These are phyloP conservation scores for Folsomia candida DNA, from an alignment of 2,888 invertebrate species.

Conservation along the genomic window DNA sequence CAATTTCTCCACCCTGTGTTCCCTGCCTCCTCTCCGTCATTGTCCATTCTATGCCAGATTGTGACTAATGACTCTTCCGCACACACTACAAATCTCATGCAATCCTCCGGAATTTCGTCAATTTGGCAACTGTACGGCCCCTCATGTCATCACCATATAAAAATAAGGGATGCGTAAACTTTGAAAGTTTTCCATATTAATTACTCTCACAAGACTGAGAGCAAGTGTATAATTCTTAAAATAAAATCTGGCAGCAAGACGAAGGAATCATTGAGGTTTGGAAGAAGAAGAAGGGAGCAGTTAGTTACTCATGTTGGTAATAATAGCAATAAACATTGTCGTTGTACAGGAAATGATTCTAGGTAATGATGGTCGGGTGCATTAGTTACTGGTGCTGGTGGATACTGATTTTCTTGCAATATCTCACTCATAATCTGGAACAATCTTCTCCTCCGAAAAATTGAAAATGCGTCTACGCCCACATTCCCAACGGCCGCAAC, in stretches of 20 bases:
- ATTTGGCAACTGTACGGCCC: background rate
- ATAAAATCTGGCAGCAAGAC: too few species aligned
- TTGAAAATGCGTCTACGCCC: background rate
- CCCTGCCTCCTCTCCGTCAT: background rate
- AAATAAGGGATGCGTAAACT: too few species aligned
- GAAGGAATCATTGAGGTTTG: too few species aligned
- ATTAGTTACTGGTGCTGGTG: background rate
- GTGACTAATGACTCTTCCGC: slow-evolving; percentile 2
- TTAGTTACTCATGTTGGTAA: background rate
- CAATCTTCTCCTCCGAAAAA: background rate
- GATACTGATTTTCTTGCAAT: too few species aligned
- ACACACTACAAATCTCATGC: background rate
- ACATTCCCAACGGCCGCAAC: too few species aligned
- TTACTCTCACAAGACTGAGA: too few species aligned
- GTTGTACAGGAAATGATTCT: background rate
- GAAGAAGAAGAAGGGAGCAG: too few species aligned
- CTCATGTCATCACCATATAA: too few species aligned
- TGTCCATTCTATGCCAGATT: slow-evolving; percentile 1
- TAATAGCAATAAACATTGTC: background rate
- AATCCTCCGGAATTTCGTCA: background rate
- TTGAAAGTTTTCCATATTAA: too few species aligned
- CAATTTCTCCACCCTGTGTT: background rate
- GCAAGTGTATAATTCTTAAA: too few species aligned
- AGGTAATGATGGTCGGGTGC: background rate
- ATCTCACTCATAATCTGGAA: background rate